Percentiles rank a stretch among this genome's conserved stretches.
These are phyloP conservation scores for Pandemis corylana DNA, from an alignment of 2,888 invertebrate genomes.

Conservation along the genomic window DNA sequence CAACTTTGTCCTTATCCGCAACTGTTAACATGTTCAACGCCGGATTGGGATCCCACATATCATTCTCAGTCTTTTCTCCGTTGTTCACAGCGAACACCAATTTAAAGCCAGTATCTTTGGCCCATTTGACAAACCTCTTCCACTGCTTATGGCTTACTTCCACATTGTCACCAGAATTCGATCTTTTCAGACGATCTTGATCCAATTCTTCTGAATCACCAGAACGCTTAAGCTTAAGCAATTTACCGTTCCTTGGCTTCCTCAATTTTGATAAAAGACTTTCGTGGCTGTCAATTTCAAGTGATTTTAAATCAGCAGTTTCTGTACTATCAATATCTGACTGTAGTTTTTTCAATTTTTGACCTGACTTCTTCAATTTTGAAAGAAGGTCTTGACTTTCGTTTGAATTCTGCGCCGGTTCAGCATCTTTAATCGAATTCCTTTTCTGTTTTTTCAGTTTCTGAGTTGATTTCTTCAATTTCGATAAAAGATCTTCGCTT, in stretches of 20 bases:
- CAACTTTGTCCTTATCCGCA: constrained; percentile 86
- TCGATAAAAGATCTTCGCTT: constrained; percentile 1
- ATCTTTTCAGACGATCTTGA: constrained; percentile 33
- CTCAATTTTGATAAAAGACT: constrained; percentile 24
- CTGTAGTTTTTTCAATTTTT: constrained; percentile 8
- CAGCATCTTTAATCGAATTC: constrained; percentile 3
- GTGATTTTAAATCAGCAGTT: neutral
- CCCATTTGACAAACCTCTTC: constrained; percentile 78
- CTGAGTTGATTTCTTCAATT: constrained; percentile 14
- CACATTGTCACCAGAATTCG: constrained; percentile 43
- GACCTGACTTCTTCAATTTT: constrained; percentile 24
- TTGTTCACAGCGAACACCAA: constrained; percentile 89
- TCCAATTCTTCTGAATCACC: constrained; percentile 10
- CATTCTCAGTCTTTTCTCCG: constrained; percentile 73
- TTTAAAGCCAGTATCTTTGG: constrained; percentile 84
- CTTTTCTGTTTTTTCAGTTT: constrained; percentile 6
- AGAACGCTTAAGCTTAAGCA: neutral
- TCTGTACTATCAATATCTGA: neutral
- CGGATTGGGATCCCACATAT: constrained; percentile 88
- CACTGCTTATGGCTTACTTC: constrained; percentile 63
- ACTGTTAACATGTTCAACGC: constrained; percentile 88
- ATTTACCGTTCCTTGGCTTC: neutral
- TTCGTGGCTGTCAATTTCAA: constrained; percentile 15
- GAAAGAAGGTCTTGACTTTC: constrained; percentile 22
- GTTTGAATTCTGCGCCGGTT: constrained; percentile 13